These are phyloP conservation scores for Danio kyathit DNA, from an alignment of 2,797 vertebrate species.

Conservation along the genomic window DNA sequence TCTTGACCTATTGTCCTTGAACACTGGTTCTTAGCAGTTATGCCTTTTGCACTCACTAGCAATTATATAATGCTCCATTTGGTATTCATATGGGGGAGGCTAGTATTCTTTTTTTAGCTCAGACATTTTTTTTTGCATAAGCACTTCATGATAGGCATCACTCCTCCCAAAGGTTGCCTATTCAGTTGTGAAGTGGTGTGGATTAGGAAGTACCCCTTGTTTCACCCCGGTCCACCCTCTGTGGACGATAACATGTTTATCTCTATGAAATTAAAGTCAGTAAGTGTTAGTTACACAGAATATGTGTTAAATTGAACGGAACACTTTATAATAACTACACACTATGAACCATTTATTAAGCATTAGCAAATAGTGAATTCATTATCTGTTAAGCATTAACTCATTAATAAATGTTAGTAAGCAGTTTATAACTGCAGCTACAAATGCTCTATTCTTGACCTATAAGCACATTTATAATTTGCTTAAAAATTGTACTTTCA, in stretches of 20 bases:
- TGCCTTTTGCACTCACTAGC: slow-evolving; percentile 42
- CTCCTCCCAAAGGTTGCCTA: slow-evolving; percentile 12
- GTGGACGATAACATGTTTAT: neutral
- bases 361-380: too few species aligned
- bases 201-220: slow-evolving; percentile 29
- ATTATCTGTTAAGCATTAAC: too few species aligned
- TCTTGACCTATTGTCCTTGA: slow-evolving; percentile 64
- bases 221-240: slow-evolving; percentile 2
- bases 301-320: neutral
- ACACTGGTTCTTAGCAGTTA: slow-evolving; percentile 19
- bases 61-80: slow-evolving; percentile 44
- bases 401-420: too few species aligned
- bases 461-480: too few species aligned
- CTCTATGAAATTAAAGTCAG: neutral
- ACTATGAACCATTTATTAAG: too few species aligned
- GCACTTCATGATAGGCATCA: slow-evolving; percentile 36
- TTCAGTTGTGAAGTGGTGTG: slow-evolving; percentile 24
- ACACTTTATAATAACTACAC: too few species aligned
- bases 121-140: slow-evolving; percentile 36
- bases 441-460: too few species aligned
- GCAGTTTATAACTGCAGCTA: too few species aligned
- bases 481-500: too few species aligned
- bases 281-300: neutral
- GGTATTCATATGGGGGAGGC: slow-evolving; percentile 50
- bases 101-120: slow-evolving; percentile 61